Percentiles rank a stretch among this genome's conserved stretches.
Conservation (phyloP, 2,113 vertebrate genomes). For the Sylvilagus bachmani region DNA sequence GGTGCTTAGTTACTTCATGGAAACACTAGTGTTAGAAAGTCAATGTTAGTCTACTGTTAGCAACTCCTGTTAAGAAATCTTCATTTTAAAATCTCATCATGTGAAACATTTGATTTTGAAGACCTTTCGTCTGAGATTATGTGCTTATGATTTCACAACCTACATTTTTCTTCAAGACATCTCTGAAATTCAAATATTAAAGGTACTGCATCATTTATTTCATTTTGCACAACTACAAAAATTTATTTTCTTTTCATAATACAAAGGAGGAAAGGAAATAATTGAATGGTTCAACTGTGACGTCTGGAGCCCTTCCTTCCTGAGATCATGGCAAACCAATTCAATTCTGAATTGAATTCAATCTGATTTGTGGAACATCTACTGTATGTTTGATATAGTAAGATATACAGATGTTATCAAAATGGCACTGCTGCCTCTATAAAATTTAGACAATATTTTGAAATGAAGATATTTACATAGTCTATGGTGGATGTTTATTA, state of each 20-base stretch:
- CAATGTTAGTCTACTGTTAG: neutral
- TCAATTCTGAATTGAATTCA: neutral
- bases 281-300: neutral
- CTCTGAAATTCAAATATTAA: constrained; percentile 27
- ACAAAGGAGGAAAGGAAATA: neutral
- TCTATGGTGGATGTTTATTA: neutral
- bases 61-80: constrained; percentile 20
- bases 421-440: neutral
- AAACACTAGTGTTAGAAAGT: neutral
- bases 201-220: constrained; percentile 7
- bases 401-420: neutral
- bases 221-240: constrained; percentile 30
- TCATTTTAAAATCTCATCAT: constrained; percentile 31
- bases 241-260: neutral
- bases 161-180: neutral
- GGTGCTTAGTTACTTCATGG: neutral
- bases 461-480: constrained; percentile 14
- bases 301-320: neutral
- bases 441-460: neutral
- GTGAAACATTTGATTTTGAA: constrained; percentile 49
- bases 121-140: constrained; percentile 27
- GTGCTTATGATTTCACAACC: constrained; percentile 9
- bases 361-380: neutral
- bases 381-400: neutral
- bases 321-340: neutral